Conservation (phyloP, 1,140 invertebrate species). For the Drosophila pseudoananassae region DNA sequence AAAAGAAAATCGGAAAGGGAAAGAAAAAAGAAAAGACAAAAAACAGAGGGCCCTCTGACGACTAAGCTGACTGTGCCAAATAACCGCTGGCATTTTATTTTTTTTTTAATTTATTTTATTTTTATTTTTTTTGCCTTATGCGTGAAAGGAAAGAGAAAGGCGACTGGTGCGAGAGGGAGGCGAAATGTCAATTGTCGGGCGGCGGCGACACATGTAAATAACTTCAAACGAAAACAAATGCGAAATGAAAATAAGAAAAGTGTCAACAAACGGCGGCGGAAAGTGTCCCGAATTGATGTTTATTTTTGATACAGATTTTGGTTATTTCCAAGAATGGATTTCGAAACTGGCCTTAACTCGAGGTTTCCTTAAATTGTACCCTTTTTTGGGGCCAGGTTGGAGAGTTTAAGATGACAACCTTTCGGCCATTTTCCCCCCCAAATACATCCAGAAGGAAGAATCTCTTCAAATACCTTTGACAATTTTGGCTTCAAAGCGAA, state of each 20-base stretch:
- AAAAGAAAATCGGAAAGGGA: not conserved
- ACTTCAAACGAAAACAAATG: slow-evolving; percentile 58
- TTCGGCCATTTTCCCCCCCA: slow-evolving; percentile 7
- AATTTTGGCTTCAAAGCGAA: slow-evolving; percentile 65
- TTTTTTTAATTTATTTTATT: not conserved
- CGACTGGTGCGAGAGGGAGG: slow-evolving; percentile 1
- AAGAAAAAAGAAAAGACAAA: slow-evolving; percentile 13
- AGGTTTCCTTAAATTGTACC: not conserved
- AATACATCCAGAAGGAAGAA: slow-evolving; percentile 36
- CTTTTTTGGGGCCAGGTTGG: too few relatives aligned
- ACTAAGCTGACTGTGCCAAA: slow-evolving; percentile 63
- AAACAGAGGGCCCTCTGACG: slow-evolving; percentile 9
- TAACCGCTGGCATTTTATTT: slow-evolving; percentile 50
- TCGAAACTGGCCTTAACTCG: not conserved
- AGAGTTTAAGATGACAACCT: slow-evolving; percentile 11
- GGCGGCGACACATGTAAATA: slow-evolving; percentile 68
- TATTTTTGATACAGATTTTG: not conserved
- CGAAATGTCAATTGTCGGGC: slow-evolving; percentile 51
- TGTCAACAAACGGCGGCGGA: slow-evolving; percentile 22
- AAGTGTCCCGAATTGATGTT: slow-evolving; percentile 10
- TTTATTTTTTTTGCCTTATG: not conserved
- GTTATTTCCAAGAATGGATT: not conserved
- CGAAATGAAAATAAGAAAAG: slow-evolving; percentile 44
- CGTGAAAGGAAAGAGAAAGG: not conserved
- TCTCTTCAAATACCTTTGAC: slow-evolving; percentile 73